Evolutionary conservation across 1,140 invertebrate species (phyloP), one percentile per base, ranked within the genome.

Genomic region (Tetraneura akinire): DNA sequence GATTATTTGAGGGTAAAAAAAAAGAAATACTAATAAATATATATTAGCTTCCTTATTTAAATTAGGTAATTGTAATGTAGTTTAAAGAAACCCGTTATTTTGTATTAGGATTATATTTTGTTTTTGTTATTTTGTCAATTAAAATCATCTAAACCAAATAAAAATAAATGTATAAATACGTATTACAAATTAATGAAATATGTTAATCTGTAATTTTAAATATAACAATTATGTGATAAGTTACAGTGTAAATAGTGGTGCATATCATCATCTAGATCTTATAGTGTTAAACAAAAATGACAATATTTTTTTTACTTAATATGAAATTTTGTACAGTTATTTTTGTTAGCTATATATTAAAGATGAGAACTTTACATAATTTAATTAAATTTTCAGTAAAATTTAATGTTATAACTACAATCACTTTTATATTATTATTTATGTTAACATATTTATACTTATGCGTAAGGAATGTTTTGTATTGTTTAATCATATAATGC

Each of bases 301-400:
- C 74, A 60, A 78, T 78, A 78, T 78, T 78, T 78, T 74, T 78
- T 78, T 78, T 78, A 78, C 74, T 78, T 60, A 45, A 60, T 78
- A 60, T 62, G 55, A 78, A 78, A 47, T 62, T 78, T 78, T 78
- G 57, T 78, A 78, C 32, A 78, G 74, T 55, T 78, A 78, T 78
- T 78, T 78, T 78, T 78, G 74, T 78, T 78, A 78, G 55, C 74
- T 37, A 78, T 62, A 78, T 60, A 16, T 37, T 21, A 26, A 45
- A 29, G 16, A 60, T 14, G 55, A 78, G 14, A 78, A 78, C 14
- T 45, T 76, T 21, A 60, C 55, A 37, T 78, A 78, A 62, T 62
- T 60, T 29, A 42, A 13, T 78, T 62, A 23, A 18, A 62, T 26
- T 62, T 47, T 26, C 32, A 23, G 37, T 1, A 78, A 45, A 62